Percentiles rank a stretch among this genome's conserved stretches.
Evolutionary conservation across 2,797 vertebrate species (phyloP).

Genomic region (Prionace glauca): DNA sequence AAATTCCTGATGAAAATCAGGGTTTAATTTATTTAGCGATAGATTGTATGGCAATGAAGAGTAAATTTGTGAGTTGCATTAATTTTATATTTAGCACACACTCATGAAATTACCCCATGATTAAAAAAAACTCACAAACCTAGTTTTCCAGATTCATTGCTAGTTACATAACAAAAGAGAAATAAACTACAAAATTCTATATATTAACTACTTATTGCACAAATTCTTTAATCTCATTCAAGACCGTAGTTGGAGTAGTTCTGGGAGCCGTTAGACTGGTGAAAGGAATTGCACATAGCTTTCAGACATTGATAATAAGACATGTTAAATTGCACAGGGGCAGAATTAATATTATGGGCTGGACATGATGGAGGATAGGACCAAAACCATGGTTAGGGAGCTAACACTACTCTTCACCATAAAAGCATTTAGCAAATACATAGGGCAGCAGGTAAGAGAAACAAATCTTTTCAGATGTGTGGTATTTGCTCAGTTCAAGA

Average conservation of each 20-base stretch:
- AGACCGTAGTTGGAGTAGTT: background rate
- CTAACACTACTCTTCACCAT: background rate
- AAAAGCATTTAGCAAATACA: background rate
- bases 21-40: background rate
- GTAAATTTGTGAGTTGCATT: background rate
- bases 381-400: background rate
- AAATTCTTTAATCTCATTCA: background rate
- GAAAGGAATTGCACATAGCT: background rate
- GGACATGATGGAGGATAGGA: background rate
- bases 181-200: background rate
- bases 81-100: background rate
- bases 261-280: background rate
- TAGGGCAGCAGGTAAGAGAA: background rate
- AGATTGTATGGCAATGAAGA: background rate
- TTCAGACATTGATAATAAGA: background rate
- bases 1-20: background rate
- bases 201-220: background rate
- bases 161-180: background rate
- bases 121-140: background rate
- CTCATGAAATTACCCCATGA: background rate
- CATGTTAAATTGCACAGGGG: background rate
- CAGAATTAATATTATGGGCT: background rate
- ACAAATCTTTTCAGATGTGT: background rate
- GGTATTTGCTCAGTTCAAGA: background rate
- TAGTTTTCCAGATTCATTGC: background rate